A percentile compares a stretch with the other conserved stretches of the same genome.
phyloP scores from a whole-genome alignment of 1,140 invertebrate species.

The Frieseomelitta varia region DNA sequence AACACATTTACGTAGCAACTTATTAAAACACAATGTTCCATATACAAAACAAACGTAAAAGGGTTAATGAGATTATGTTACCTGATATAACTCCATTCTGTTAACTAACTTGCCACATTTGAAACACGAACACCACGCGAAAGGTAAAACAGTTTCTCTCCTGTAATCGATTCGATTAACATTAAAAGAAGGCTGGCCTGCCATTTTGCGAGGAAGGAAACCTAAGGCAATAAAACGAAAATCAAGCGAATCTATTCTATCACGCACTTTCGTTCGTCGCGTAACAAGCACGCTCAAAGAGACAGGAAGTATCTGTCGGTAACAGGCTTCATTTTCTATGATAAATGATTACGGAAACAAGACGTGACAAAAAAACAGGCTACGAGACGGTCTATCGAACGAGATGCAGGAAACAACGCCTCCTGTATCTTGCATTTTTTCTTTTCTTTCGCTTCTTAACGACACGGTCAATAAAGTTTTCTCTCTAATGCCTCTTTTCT shows the following conservation, averaged over 20 bases:
- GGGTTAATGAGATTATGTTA: background rate
- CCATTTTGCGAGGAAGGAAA: background rate
- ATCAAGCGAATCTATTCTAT: background rate
- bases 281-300: background rate
- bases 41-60: background rate
- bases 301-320: background rate
- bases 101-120: background rate
- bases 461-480: background rate
- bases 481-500: too few species aligned
- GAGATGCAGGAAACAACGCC: conserved; percentile 18
- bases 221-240: background rate
- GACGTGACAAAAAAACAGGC: background rate
- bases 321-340: conserved; percentile 10
- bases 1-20: background rate
- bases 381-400: too few species aligned
- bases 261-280: background rate
- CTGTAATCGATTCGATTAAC: background rate
- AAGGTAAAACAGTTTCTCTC: background rate
- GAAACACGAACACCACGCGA: background rate
- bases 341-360: background rate
- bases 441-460: background rate
- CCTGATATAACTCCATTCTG: background rate
- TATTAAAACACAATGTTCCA: background rate
- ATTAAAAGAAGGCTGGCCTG: too few species aligned
- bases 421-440: background rate